A percentile compares a stretch with the other conserved stretches of the same genome.
phyloP scores from a whole-genome alignment of 2,888 invertebrate species.

The Oasisia sp. region DNA sequence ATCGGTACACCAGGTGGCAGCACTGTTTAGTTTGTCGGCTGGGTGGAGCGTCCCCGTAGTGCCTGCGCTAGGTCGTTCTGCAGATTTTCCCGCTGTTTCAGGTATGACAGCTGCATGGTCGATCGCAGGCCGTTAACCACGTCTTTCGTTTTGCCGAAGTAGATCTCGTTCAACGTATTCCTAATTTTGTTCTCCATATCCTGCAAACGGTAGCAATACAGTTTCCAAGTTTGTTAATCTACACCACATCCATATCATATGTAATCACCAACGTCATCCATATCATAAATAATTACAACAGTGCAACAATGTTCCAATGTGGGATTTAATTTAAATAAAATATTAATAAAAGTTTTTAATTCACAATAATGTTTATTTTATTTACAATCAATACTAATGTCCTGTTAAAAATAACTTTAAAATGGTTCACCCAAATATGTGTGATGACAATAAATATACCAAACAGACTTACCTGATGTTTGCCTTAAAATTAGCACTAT shows the following conservation, averaged over 20 bases:
- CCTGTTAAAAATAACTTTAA: too few species aligned
- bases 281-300: too few species aligned
- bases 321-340: too few species aligned
- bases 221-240: neutral
- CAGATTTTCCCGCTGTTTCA: constrained; percentile 35
- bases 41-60: constrained; percentile 36
- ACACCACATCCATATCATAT: too few species aligned
- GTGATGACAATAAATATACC: constrained; percentile 20
- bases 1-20: neutral
- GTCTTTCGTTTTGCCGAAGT: constrained; percentile 98
- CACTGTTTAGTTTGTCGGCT: constrained; percentile 29
- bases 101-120: constrained; percentile 55
- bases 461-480: neutral
- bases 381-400: neutral
- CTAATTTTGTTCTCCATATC: constrained; percentile 99
- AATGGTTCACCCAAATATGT: neutral
- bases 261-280: too few species aligned
- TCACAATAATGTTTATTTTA: too few species aligned
- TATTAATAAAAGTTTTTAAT: too few species aligned
- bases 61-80: constrained; percentile 41
- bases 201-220: constrained; percentile 49
- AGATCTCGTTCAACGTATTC: constrained; percentile 96
- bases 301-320: too few species aligned
- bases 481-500: neutral
- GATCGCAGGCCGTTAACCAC: constrained; percentile 92